A percentile compares a stretch with the other conserved stretches of the same genome.
These are phyloP conservation scores for Cercopithecus mitis DNA, from an alignment of 2,797 vertebrate genomes.

Conservation along the genomic window DNA sequence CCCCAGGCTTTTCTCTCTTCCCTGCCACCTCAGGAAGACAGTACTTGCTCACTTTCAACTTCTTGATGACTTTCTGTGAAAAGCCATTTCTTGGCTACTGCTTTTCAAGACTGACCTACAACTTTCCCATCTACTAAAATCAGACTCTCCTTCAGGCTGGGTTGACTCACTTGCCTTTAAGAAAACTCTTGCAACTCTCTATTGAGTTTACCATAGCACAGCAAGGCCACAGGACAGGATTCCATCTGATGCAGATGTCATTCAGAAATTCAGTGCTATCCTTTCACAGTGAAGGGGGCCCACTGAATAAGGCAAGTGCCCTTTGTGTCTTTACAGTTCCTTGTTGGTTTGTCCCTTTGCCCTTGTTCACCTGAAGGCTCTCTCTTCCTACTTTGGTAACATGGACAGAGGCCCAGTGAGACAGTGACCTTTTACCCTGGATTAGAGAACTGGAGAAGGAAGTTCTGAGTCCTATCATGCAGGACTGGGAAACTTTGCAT, in stretches of 20 bases:
- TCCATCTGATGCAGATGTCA: not conserved
- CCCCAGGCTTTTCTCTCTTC: too few species aligned
- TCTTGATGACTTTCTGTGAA: not conserved
- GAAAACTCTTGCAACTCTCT: not conserved
- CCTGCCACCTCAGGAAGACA: too few species aligned
- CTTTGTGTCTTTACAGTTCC: not conserved
- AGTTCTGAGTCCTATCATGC: not conserved
- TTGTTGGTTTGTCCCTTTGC: not conserved
- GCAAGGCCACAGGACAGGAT: not conserved
- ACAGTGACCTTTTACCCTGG: not conserved
- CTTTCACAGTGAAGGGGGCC: not conserved
- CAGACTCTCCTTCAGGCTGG: not conserved
- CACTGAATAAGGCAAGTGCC: fast-evolving
- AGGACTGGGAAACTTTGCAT: not conserved
- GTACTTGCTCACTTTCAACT: not conserved
- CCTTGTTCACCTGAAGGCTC: not conserved
- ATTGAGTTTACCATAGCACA: not conserved
- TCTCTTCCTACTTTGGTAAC: not conserved
- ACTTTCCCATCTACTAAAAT: not conserved
- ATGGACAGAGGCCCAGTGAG: not conserved
- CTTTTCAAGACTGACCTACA: not conserved
- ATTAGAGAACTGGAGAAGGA: not conserved
- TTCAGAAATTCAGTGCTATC: not conserved
- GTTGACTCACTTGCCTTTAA: not conserved
- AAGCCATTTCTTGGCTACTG: not conserved